Conservation (phyloP, 2,113 vertebrate species). For the Syngnathus scovelli region DNA sequence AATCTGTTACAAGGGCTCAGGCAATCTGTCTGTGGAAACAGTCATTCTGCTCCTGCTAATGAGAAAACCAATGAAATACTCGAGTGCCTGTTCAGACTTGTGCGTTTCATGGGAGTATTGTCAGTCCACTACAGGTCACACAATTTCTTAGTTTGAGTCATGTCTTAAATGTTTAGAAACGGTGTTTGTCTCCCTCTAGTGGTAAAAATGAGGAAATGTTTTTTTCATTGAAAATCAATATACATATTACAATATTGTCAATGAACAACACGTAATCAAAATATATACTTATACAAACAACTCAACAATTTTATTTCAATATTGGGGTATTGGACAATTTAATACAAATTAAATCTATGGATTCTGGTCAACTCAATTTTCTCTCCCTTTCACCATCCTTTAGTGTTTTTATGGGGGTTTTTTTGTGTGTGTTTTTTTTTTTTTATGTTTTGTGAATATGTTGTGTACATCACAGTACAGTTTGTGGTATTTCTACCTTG, state of each 20-base stretch:
- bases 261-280: too few species aligned
- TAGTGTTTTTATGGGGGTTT: too few species aligned
- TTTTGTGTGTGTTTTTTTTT: too few species aligned
- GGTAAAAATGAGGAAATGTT: constrained; percentile 1
- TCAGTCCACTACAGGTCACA: constrained; percentile 13
- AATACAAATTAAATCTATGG: too few species aligned
- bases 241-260: not conserved
- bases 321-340: too few species aligned
- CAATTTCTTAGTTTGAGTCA: not conserved
- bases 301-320: too few species aligned
- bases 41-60: constrained; percentile 51
- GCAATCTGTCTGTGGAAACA: constrained; percentile 49
- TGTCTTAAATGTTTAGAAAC: not conserved
- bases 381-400: too few species aligned
- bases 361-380: too few species aligned
- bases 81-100: constrained; percentile 48
- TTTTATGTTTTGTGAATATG: too few species aligned
- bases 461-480: too few species aligned
- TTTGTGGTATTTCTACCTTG: too few species aligned
- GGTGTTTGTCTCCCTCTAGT: constrained; percentile 52
- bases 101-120: constrained; percentile 35
- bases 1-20: constrained; percentile 47
- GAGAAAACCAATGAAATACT: constrained; percentile 54
- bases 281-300: too few species aligned
- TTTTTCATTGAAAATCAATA: not conserved